Conservation (phyloP, 2,797 vertebrate species). For the Podarcis lilfordi region DNA sequence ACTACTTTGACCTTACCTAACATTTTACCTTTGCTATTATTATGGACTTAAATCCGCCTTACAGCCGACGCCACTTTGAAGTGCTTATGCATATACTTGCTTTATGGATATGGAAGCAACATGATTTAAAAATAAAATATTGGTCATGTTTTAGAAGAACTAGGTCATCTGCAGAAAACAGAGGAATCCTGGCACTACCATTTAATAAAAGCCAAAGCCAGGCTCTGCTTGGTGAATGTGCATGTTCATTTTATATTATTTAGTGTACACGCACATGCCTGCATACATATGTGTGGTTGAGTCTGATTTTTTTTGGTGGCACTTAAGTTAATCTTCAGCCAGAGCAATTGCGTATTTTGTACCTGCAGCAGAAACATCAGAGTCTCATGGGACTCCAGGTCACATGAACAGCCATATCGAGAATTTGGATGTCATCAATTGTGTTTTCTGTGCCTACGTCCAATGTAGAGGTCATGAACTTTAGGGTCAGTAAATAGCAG, state of each 20-base stretch:
- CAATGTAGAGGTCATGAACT: background rate
- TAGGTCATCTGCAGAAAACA: background rate
- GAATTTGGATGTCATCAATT: background rate
- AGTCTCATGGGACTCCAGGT: slow-evolving; percentile 10
- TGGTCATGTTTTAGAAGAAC: slow-evolving; percentile 27
- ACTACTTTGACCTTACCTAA: slow-evolving; percentile 35
- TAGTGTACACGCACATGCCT: background rate
- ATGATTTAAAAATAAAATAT: background rate
- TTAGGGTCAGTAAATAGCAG: slow-evolving; percentile 28
- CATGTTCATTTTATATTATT: background rate
- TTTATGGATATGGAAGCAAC: slow-evolving; percentile 32
- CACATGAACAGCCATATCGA: background rate
- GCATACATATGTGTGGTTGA: background rate
- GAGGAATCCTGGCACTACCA: slow-evolving; percentile 16
- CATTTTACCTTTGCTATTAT: slow-evolving; percentile 23
- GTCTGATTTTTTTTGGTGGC: too few relatives aligned
- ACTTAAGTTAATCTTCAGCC: background rate
- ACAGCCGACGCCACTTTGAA: background rate
- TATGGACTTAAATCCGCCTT: slow-evolving; percentile 6
- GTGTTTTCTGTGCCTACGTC: background rate
- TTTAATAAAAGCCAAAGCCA: slow-evolving; percentile 3
- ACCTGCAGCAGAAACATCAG: background rate
- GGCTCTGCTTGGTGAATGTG: background rate
- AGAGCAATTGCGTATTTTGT: fast-evolving
- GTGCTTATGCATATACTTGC: background rate